Evolutionary conservation across 2,113 vertebrate genomes (phyloP).

Genomic region (Carlito syrichta): DNA sequence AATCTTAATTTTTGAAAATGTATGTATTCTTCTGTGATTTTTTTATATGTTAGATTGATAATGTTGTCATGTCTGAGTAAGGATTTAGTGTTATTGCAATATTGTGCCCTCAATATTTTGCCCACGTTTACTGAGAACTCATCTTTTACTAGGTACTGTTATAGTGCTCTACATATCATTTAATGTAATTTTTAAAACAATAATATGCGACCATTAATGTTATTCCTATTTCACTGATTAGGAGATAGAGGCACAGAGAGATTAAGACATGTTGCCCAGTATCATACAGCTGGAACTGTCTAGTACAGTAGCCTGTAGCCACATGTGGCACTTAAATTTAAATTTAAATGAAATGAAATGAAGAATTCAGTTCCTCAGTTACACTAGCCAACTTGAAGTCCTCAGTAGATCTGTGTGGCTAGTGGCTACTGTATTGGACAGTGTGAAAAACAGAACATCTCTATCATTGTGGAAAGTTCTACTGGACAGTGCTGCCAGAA

Average conservation of each 20-base stretch:
- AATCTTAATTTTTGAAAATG: not conserved
- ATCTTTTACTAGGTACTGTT: not conserved
- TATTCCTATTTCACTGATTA: not conserved
- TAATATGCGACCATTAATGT: not conserved
- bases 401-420: not conserved
- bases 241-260: not conserved
- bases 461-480: not conserved
- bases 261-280: not conserved
- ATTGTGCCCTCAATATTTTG: conserved; percentile 2
- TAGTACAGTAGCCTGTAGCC: not conserved
- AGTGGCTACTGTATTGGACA: not conserved
- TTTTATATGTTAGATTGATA: not conserved
- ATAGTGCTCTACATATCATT: not conserved
- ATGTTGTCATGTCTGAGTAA: not conserved
- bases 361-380: not conserved
- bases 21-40: not conserved
- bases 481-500: not conserved
- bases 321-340: not conserved
- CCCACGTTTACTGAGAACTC: not conserved
- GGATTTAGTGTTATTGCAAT: not conserved
- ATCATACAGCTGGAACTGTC: not conserved
- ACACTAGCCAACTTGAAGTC: not conserved
- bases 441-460: not conserved
- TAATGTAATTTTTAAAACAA: not conserved
- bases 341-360: conserved; percentile 1